A percentile compares a stretch with the other conserved stretches of the same genome.
Conservation (phyloP, 2,113 vertebrate species). For the Nycticorax nycticorax region DNA sequence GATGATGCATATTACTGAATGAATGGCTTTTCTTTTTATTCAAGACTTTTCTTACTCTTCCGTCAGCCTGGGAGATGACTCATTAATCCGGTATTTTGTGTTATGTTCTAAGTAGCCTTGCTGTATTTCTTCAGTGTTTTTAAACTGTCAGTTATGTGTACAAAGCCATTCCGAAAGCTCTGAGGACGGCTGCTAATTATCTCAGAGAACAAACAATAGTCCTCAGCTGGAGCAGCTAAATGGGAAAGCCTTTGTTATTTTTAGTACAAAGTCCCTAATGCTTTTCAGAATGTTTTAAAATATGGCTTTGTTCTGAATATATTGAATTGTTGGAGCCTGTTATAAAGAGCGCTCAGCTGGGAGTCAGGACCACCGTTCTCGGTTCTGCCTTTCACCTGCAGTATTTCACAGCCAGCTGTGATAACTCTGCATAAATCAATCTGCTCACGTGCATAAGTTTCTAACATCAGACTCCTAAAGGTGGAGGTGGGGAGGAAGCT, state of each 20-base stretch:
- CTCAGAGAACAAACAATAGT: background rate
- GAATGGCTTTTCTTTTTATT: background rate
- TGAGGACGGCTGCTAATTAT: conserved; percentile 37
- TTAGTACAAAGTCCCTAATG: background rate
- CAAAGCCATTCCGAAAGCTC: conserved; percentile 10
- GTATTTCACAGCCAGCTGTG: background rate
- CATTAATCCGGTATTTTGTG: background rate
- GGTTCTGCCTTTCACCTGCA: background rate
- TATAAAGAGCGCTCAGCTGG: background rate
- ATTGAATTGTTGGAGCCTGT: background rate
- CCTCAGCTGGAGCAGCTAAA: conserved; percentile 11
- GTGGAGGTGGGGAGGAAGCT: background rate
- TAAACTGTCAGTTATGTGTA: background rate
- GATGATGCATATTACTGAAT: background rate
- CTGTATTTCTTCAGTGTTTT: background rate
- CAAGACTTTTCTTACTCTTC: background rate
- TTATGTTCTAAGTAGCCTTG: background rate
- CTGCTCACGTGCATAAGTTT: background rate
- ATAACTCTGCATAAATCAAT: background rate
- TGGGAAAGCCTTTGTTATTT: conserved; percentile 42
- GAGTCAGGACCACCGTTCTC: background rate
- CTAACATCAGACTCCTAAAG: background rate
- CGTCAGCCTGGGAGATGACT: background rate
- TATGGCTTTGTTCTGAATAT: background rate
- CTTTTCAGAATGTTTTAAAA: background rate